Base-by-base conservation (phyloP, 2,888 invertebrate genomes). In the Heteropelma amictum region DNA sequence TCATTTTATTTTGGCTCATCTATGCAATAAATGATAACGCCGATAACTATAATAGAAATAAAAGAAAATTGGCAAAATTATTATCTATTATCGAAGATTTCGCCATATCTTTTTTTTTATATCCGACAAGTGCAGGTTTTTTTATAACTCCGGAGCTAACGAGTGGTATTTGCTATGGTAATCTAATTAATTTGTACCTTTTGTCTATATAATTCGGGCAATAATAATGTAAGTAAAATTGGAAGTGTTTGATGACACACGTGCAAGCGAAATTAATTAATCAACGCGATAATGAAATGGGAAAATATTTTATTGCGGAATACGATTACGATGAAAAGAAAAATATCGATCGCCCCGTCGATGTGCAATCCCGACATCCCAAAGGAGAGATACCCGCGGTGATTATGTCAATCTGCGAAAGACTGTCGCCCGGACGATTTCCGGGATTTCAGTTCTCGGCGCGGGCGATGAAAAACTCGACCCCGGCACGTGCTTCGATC, bases 1-100 rank as follows among this genome's bases (percentile, higher is more conserved):
- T 73, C 67, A 63, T 49, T 68, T 68, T 68, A 51, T 68, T 42
- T 47, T 60, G 54, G 65, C 74, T 61, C 70, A 74, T 70, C 70
- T 70, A 54, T 65, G 54, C 54, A 64, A 69, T 69, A 72, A 10
- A 47, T 45, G 8, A 17, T 47, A 8, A 28, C 6, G 6, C 7
- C 23, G 14, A 58, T 40, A 58, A 47, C 23, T 7, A 42, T 8
- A 26, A 35, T 33, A 33, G n/a, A 17, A 23, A 30, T 33, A 56
- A 26, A 8, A 58, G 4, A 14, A 35, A 23, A n/a, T n/a, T 21
- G 47, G 8, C 1, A 2, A n/a, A 10, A 47, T 7, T 47, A 10
- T 47, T 4, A 6, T n/a, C 2, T 6, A 30, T 6, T 30, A 30
- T 1, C 1, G 10, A 30, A 6, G 30, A 30, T 30, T 8, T 2